Conservation (phyloP, 2,113 vertebrate species). For the Puma concolor region DNA sequence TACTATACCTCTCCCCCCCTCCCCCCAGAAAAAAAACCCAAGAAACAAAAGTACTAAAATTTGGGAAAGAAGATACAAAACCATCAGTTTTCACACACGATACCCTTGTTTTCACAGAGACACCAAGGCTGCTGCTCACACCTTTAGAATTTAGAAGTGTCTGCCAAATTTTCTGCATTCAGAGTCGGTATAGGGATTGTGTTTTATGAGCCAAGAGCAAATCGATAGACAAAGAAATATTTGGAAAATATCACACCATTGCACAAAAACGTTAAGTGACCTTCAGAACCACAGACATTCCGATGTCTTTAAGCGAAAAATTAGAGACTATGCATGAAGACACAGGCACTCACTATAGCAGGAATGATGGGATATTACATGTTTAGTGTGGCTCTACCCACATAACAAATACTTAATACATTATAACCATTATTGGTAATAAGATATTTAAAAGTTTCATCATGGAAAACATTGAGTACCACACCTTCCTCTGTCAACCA, state of each 20-base stretch:
- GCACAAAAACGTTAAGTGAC: background rate
- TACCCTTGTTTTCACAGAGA: background rate
- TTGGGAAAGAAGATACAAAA: background rate
- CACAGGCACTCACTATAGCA: background rate
- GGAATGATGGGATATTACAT: background rate
- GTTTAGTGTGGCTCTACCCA: background rate
- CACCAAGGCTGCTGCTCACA: background rate
- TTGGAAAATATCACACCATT: background rate
- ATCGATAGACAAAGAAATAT: background rate
- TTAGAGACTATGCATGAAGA: background rate
- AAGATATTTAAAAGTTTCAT: background rate
- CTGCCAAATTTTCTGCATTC: background rate
- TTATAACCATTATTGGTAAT: background rate
- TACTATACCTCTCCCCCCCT: background rate
- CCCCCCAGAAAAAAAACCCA: background rate
- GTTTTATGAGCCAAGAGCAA: background rate
- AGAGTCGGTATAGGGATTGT: background rate
- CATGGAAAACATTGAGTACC: background rate
- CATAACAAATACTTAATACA: background rate
- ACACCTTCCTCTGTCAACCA: background rate
- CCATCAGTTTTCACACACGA: background rate
- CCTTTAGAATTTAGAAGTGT: background rate
- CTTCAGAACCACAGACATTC: background rate
- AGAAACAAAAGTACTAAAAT: background rate
- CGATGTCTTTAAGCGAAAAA: background rate